A percentile compares a stretch with the other conserved stretches of the same genome.
Conservation (phyloP, 2,797 vertebrate genomes). For the Hozukius guyotensis region DNA sequence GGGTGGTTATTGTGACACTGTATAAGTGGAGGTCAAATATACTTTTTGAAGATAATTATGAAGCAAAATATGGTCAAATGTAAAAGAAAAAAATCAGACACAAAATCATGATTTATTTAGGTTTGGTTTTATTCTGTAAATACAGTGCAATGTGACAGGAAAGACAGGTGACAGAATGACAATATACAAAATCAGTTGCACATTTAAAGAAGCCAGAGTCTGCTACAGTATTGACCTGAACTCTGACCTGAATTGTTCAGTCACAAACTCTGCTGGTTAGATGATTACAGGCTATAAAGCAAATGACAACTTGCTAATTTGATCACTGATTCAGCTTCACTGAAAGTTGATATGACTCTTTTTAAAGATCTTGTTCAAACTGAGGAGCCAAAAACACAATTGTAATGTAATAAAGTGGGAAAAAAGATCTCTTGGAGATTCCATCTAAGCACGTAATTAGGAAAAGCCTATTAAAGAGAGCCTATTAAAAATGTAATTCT, state of each 20-base stretch:
- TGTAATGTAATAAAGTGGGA: slow-evolving; percentile 1
- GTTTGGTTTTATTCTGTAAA: background rate
- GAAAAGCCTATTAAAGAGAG: slow-evolving; percentile 25
- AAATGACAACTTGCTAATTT: background rate
- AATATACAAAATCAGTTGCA: background rate
- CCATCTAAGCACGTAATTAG: slow-evolving; percentile 5
- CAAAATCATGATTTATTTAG: too few species aligned
- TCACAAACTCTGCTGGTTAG: background rate
- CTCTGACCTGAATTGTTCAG: background rate
- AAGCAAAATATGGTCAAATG: background rate
- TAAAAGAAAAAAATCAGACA: background rate
- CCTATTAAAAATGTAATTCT: slow-evolving; percentile 28
- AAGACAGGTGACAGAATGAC: background rate
- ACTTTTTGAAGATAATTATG: background rate
- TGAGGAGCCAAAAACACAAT: background rate
- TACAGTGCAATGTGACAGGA: background rate
- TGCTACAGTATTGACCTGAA: background rate
- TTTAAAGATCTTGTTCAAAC: background rate
- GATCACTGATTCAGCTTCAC: background rate
- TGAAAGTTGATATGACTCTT: background rate
- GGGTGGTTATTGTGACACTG: background rate
- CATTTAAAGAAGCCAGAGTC: background rate
- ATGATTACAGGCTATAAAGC: background rate
- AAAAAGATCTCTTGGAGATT: background rate
- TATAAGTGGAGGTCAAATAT: background rate